Evolutionary conservation across 1,140 invertebrate species (phyloP), one percentile per base, ranked within the genome.

Genomic region (Calephelis nemesis): DNA sequence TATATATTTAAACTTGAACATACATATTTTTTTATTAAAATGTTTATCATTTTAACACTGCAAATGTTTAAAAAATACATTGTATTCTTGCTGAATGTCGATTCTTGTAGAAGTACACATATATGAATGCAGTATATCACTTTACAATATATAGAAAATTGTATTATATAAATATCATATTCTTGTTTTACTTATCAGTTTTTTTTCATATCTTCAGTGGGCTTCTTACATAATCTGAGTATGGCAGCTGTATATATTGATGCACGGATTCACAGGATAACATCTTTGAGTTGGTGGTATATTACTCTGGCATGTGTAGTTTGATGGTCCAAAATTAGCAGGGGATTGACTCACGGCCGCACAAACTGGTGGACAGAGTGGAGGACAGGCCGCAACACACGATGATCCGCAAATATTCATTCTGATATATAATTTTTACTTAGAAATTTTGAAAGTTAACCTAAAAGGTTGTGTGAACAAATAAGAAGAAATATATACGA

Each of bases 231-330:
- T 78, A 30, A 90, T 87, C 63, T 90, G 87, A 5, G 87, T 90
- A 52, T 86, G 73, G 62, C 87, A 88, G 65, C 87, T 90, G 74
- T 88, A 90, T 52, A 90, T 90, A 65, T 90, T 90, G 70, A 90
- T 87, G 73, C 86, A 88, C 0, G 86, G 86, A 52, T 84, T 84
- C 52, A 86, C 74, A 30, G 79, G 68, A 64, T 78, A 81, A 42
- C 73, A 76, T 48, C 83, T 81, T 15, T 77, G 70, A n/a, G 70
- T 67, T 10, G 79, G 76, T 7, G 82, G 80, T 7, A 68, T 65
- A 47, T 77, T 79, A 54, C 67, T 82, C 13, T 79, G 74, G 62
- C 76, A 83, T 13, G 50, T 6, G 12, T 15, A 11, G 40, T 11
- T 40, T n/a, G 50, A 11, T 40, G 49, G 40, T n/a, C 49, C 13